Conservation (phyloP, 2,797 vertebrate species). For the Gephyroberyx darwinii region DNA sequence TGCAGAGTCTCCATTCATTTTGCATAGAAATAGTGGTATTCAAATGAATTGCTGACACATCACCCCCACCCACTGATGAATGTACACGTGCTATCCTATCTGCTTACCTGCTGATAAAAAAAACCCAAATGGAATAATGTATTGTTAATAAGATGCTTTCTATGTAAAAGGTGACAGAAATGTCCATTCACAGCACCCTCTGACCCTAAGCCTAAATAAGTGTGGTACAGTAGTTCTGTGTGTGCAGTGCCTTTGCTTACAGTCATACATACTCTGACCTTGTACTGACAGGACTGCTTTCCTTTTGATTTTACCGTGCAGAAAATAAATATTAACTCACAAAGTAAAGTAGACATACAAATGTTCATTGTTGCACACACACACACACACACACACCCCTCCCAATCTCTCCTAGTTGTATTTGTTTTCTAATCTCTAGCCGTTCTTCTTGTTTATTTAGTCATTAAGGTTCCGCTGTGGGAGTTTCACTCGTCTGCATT, state of each 20-base stretch:
- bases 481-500: conserved; percentile 4
- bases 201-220: conserved; percentile 2
- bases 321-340: background rate
- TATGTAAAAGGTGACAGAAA: conserved; percentile 6
- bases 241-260: background rate
- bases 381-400: background rate
- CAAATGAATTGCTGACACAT: conserved; percentile 1
- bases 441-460: conserved; percentile 28
- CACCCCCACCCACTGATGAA: background rate
- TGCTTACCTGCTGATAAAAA: conserved; percentile 7
- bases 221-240: background rate
- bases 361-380: conserved; percentile 2
- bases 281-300: too few species aligned
- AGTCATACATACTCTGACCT: background rate
- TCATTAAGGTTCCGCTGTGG: conserved; percentile 28
- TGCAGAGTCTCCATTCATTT: too few species aligned
- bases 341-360: background rate
- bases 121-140: background rate
- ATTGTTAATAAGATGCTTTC: conserved; percentile 6
- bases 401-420: background rate
- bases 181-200: background rate
- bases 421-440: conserved; percentile 7
- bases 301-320: too few species aligned
- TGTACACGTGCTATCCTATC: too few species aligned
- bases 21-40: too few species aligned